Evolutionary conservation across 2,797 vertebrate genomes (phyloP).

Genomic region (Molossus molossus): DNA sequence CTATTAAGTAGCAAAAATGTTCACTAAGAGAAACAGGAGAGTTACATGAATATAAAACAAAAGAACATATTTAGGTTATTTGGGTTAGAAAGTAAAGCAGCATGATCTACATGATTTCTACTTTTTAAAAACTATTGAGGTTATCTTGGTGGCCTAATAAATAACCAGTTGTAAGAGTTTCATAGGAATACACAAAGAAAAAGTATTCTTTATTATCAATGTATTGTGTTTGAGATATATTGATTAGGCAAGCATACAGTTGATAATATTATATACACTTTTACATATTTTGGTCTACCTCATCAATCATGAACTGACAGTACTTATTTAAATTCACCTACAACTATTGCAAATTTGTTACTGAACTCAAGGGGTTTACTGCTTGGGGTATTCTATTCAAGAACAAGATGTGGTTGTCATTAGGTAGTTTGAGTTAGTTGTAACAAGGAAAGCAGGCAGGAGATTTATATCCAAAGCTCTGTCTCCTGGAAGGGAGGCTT

Average conservation of each 20-base stretch:
- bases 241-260: slow-evolving; percentile 45
- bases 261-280: slow-evolving; percentile 13
- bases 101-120: slow-evolving; percentile 16
- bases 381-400: background rate
- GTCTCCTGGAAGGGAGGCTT: background rate
- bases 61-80: slow-evolving; percentile 52
- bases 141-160: slow-evolving; percentile 30
- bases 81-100: slow-evolving; percentile 47
- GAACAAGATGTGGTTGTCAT: background rate
- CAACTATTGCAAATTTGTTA: background rate
- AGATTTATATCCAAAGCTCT: background rate
- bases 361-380: background rate
- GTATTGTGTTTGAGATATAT: background rate
- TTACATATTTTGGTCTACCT: slow-evolving; percentile 13
- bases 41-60: slow-evolving; percentile 47
- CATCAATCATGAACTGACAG: slow-evolving; percentile 58
- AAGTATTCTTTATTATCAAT: background rate
- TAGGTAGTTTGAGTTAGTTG: background rate
- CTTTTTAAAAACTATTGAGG: background rate
- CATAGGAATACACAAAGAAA: slow-evolving; percentile 9
- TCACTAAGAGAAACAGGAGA: slow-evolving; percentile 45
- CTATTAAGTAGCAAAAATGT: slow-evolving; percentile 74
- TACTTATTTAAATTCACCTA: slow-evolving; percentile 65
- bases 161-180: background rate
- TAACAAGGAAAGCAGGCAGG: background rate